Conservation (phyloP, 2,113 vertebrate genomes). For the Zootoca vivipara region DNA sequence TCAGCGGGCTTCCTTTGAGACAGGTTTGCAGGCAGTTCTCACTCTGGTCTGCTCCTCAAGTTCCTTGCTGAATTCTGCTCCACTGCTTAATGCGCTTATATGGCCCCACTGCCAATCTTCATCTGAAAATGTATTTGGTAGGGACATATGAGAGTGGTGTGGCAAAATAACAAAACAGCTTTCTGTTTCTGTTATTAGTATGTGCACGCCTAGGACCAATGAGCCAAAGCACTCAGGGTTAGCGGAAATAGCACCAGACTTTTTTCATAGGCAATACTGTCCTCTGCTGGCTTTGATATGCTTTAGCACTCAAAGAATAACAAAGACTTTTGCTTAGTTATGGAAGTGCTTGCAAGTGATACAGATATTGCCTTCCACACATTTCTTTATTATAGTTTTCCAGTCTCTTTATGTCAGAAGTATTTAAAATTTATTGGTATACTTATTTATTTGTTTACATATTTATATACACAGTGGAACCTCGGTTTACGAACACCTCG, state of each 20-base stretch:
- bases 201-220: not conserved
- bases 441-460: not conserved
- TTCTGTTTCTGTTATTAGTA: constrained; percentile 9
- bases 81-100: too few species aligned
- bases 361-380: too few species aligned
- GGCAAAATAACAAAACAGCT: not conserved
- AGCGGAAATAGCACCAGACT: not conserved
- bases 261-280: constrained; percentile 8
- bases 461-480: too few species aligned
- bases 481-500: too few species aligned
- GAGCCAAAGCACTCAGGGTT: too few species aligned
- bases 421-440: not conserved
- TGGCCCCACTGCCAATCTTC: too few species aligned
- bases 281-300: constrained; percentile 44
- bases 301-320: not conserved
- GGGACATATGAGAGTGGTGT: not conserved
- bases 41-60: too few species aligned
- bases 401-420: too few species aligned
- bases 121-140: not conserved
- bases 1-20: too few species aligned
- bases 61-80: too few species aligned
- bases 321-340: not conserved
- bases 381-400: not conserved
- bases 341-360: not conserved
- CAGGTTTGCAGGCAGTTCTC: too few species aligned